These are phyloP conservation scores for Patiria miniata DNA, from an alignment of 35 echinoderm and acorn worm genomes.

Conservation along the genomic window DNA sequence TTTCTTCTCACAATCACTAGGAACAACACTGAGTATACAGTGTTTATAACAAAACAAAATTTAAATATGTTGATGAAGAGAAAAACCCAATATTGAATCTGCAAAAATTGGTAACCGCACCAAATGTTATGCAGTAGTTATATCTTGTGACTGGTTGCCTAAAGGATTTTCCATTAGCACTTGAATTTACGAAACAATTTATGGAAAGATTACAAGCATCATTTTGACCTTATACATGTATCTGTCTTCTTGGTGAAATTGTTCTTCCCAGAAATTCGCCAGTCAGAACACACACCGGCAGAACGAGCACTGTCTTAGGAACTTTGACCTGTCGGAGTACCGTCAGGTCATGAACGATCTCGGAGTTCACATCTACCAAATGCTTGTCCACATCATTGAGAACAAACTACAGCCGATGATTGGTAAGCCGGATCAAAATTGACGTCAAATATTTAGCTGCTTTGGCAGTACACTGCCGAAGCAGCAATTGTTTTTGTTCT, in stretches of 20 bases:
- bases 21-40: too few relatives aligned
- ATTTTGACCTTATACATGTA: background rate
- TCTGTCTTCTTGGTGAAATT: background rate
- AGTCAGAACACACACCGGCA: constrained; percentile 77
- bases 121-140: too few relatives aligned
- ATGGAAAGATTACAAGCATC: background rate
- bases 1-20: too few relatives aligned
- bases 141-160: too few relatives aligned
- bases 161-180: too few relatives aligned
- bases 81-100: too few relatives aligned
- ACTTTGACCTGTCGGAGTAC: constrained; percentile 99
- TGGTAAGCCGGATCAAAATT: constrained; percentile 41
- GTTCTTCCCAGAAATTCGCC: constrained; percentile 75
- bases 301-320: constrained; percentile 95
- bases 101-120: too few relatives aligned
- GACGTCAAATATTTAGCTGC: too few relatives aligned
- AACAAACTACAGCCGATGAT: constrained; percentile 91
- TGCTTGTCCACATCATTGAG: constrained; percentile 88
- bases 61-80: too few relatives aligned
- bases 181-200: too few relatives aligned
- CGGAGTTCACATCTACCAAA: constrained; percentile 95
- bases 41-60: background rate
- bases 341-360: constrained; percentile 94
- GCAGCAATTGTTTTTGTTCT: too few relatives aligned
- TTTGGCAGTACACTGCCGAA: too few relatives aligned